Evolutionary conservation across 2,797 vertebrate genomes (phyloP).

Genomic region (Garrulus glandarius): DNA sequence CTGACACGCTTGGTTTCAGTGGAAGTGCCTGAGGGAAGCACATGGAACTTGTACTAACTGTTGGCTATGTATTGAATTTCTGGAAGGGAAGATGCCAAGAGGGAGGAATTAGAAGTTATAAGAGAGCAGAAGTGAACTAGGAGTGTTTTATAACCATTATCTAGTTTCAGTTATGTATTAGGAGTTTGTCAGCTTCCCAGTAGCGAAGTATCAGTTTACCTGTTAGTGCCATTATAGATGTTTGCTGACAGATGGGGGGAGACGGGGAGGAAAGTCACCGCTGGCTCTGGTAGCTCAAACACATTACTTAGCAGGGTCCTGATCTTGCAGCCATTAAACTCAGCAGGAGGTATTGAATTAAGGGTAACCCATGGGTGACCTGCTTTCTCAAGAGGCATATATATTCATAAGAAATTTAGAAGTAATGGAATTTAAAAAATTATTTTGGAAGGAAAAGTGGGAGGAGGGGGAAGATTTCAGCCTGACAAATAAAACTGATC

Average conservation of each 20-base stretch:
- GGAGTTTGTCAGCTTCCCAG: not conserved
- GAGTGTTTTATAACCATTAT: conserved; percentile 27
- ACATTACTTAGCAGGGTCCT: not conserved
- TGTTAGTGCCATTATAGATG: not conserved
- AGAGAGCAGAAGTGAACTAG: conserved; percentile 2
- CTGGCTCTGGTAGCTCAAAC: not conserved
- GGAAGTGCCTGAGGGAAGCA: not conserved
- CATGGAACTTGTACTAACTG: not conserved
- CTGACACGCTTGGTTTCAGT: not conserved
- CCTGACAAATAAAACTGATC: not conserved
- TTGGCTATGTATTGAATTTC: not conserved
- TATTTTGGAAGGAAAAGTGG: not conserved
- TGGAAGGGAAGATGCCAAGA: not conserved
- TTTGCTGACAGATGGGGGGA: not conserved
- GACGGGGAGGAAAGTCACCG: not conserved
- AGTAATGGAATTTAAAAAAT: not conserved
- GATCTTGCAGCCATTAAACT: not conserved
- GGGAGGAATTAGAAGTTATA: not conserved
- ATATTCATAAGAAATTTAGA: not conserved
- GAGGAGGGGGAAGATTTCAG: not conserved
- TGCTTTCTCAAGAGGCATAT: not conserved
- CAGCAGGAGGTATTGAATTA: not conserved
- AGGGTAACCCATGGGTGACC: not conserved
- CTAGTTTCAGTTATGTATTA: conserved; percentile 47
- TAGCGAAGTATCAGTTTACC: conserved; percentile 38